Evolutionary conservation across 2,797 vertebrate genomes (phyloP), one percentile per base, ranked within the genome.

Genomic region (Cyprinella venusta): DNA sequence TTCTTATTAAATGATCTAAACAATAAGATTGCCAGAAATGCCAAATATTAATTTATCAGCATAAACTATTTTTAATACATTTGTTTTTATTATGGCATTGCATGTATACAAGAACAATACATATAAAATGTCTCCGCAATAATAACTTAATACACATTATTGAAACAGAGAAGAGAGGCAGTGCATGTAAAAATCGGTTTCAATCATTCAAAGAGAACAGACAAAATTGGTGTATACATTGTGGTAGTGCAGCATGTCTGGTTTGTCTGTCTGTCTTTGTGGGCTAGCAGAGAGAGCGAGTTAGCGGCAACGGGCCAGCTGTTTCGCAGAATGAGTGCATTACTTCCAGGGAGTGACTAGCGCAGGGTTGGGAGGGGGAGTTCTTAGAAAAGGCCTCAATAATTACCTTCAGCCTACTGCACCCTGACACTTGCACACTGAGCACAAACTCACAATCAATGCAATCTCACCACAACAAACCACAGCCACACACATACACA

Each of bases 351-450:
- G 94, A 95, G 92, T 89, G 90, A 76, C 90, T 89, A 91, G 88
- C 56, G 75, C 77, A 64, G 82, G 93, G 93, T 92, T 86, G 90
- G 91, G 94, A 95, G 93, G 92, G 90, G 91, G 91, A 91, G 88
- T 95, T 96, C 95, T 92, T 90, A 94, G 95, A 95, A 96, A 95
- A 93, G 83, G 93, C 93, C 90, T 90, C 78, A 61, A 92, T 95
- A 95, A 96, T 96, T 95, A 95, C 93, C 94, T 94, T 93, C 93
- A 94, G 93, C 93, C 94, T 93, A 93, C 89, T 93, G 91, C 91
- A 89, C 89, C 89, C 92, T 91, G 76, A 86, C 84, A 86, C 85
- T 88, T 80, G 83, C 88, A 83, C 79, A 68, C 71, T 59, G 54
- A 78, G 81, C 81, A 77, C 71, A 85, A 75, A 81, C 84, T 61